phyloP scores from a whole-genome alignment of 2,888 invertebrate genomes.

The Chloroclystis v-ata region DNA sequence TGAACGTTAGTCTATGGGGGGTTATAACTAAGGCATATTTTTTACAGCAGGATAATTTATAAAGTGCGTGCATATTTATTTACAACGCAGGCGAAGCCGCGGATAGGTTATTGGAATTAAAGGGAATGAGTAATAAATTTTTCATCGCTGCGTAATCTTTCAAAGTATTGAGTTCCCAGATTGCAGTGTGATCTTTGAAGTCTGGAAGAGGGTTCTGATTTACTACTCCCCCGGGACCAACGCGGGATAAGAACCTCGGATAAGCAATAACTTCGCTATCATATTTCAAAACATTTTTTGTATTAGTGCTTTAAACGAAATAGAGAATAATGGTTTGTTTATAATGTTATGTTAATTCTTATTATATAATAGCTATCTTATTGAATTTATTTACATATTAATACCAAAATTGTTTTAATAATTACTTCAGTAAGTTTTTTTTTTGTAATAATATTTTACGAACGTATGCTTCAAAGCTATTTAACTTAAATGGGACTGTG shows the following conservation, averaged over 20 bases:
- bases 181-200: conserved; percentile 58
- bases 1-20: too few relatives aligned
- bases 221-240: conserved; percentile 42
- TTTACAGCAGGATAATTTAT: too few relatives aligned
- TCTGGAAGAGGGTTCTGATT: conserved; percentile 57
- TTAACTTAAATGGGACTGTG: too few relatives aligned
- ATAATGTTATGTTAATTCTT: neutral
- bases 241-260: conserved; percentile 36
- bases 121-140: conserved; percentile 29
- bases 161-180: conserved; percentile 49
- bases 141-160: conserved; percentile 40
- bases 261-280: conserved; percentile 53
- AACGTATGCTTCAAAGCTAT: too few relatives aligned
- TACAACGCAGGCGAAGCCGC: too few relatives aligned
- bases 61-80: too few relatives aligned
- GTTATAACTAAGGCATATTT: too few relatives aligned
- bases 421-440: too few relatives aligned
- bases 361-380: too few relatives aligned
- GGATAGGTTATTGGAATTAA: neutral
- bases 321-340: conserved; percentile 34
- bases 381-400: too few relatives aligned
- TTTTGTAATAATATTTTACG: too few relatives aligned
- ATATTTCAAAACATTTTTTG: conserved; percentile 51
- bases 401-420: too few relatives aligned
- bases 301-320: conserved; percentile 45